Percentiles rank a stretch among this genome's conserved stretches.
Evolutionary conservation across 1,140 invertebrate genomes (phyloP).

Genomic region (Cheumatopsyche charites): DNA sequence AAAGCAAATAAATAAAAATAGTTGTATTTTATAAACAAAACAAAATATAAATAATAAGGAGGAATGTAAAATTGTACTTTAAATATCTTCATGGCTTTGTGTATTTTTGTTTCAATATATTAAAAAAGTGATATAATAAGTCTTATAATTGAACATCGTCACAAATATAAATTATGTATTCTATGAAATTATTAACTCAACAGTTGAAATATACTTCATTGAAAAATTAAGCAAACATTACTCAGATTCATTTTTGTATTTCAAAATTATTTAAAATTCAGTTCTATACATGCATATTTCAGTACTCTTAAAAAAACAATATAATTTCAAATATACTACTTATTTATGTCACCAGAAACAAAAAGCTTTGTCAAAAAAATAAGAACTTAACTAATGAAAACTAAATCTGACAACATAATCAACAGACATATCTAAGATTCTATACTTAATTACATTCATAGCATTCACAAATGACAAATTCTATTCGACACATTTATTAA

Average conservation of each 20-base stretch:
- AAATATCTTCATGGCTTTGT: no score
- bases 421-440: background rate
- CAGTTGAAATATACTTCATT: background rate
- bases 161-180: background rate
- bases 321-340: conserved; percentile 12
- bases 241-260: no score
- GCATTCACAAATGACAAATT: background rate
- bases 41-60: background rate
- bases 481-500: no score
- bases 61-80: conserved; percentile 3
- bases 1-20: no score
- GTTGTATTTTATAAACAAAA: background rate
- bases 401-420: no score
- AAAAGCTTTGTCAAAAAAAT: no score
- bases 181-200: background rate
- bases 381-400: no score
- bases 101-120: background rate
- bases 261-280: no score
- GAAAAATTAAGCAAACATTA: no score
- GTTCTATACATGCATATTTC: background rate
- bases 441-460: background rate
- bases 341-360: no score
- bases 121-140: background rate
- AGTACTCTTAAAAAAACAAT: background rate
- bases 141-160: background rate